These are phyloP conservation scores for Cataglyphis albicans DNA, from an alignment of 2,888 invertebrate genomes.

Conservation along the genomic window DNA sequence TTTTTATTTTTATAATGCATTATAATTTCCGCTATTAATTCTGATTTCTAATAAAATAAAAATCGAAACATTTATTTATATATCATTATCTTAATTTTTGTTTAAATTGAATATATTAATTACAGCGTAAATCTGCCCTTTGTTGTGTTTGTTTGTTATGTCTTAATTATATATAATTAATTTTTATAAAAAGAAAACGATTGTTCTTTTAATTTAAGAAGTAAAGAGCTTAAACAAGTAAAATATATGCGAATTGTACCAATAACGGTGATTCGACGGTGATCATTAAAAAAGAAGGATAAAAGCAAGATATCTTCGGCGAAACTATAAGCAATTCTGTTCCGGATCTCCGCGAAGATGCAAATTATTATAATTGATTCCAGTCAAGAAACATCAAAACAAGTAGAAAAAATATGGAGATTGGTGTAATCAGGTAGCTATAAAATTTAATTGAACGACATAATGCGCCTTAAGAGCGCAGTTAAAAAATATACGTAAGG, in stretches of 20 bases:
- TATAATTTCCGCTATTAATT: too few species aligned
- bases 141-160: too few species aligned
- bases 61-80: not conserved
- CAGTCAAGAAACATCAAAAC: constrained; percentile 35
- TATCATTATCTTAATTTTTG: not conserved
- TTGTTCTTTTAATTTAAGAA: not conserved
- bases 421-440: constrained; percentile 51
- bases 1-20: too few species aligned
- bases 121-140: too few species aligned
- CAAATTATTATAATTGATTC: constrained; percentile 61
- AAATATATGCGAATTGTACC: not conserved
- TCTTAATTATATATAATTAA: not conserved
- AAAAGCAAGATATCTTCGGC: constrained; percentile 38
- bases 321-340: constrained; percentile 47
- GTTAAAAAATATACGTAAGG: constrained; percentile 16
- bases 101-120: too few species aligned
- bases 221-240: not conserved
- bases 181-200: constrained; percentile 7
- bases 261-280: constrained; percentile 17
- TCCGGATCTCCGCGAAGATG: constrained; percentile 50
- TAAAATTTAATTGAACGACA: constrained; percentile 62
- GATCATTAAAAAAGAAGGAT: constrained; percentile 36
- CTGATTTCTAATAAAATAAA: too few species aligned
- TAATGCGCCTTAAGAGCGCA: constrained; percentile 38
- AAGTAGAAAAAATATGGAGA: constrained; percentile 41